phyloP scores from a whole-genome alignment of 2,888 invertebrate genomes.

The Salticus scenicus region DNA sequence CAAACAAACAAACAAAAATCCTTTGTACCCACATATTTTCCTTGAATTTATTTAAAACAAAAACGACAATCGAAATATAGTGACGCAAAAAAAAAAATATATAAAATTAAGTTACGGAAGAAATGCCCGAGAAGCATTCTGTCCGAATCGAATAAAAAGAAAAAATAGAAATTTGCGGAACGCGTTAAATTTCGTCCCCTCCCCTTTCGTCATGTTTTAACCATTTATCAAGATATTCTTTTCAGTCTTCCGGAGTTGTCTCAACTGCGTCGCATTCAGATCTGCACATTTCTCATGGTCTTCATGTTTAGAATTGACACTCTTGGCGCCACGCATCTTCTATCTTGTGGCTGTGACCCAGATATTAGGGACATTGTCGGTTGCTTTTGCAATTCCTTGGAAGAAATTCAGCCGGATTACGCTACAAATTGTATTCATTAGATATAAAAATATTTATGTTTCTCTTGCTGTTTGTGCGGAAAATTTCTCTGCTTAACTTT shows the following conservation, averaged over 20 bases:
- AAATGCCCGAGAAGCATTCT: conserved; percentile 28
- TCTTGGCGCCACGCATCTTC: conserved; percentile 53
- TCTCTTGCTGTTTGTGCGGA: too few species aligned
- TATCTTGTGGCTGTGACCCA: conserved; percentile 61
- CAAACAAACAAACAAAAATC: too few species aligned
- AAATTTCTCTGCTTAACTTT: too few species aligned
- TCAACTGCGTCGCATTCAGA: conserved; percentile 55
- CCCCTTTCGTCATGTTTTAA: conserved; percentile 44
- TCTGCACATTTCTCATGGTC: conserved; percentile 60
- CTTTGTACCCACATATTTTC: background rate
- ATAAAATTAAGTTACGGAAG: conserved; percentile 25
- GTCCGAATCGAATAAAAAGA: conserved; percentile 8
- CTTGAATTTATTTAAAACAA: background rate
- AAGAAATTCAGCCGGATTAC: background rate
- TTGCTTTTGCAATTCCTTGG: background rate
- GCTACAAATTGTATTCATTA: background rate
- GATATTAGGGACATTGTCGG: conserved; percentile 31
- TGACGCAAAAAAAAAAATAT: background rate
- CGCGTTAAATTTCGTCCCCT: conserved; percentile 45
- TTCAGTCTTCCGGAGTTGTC: conserved; percentile 48
- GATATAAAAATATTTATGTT: background rate
- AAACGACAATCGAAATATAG: background rate
- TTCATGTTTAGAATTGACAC: conserved; percentile 67
- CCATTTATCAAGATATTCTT: conserved; percentile 67
- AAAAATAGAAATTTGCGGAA: conserved; percentile 15